Evolutionary conservation across 2,113 vertebrate genomes (phyloP), one percentile per base, ranked within the genome.

Genomic region (Eptatretus burgeri): DNA sequence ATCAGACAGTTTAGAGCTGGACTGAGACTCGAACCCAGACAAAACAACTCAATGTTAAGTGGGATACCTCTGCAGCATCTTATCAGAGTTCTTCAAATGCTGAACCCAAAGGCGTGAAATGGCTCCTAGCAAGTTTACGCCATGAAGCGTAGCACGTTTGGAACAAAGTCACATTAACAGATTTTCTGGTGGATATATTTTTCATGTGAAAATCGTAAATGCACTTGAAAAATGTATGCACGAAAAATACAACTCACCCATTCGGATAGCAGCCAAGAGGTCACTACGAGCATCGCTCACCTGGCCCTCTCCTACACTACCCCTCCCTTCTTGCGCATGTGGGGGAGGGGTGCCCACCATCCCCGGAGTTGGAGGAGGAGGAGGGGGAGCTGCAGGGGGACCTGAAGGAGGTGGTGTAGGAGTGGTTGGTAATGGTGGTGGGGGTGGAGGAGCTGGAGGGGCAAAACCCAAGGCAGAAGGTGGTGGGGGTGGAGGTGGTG

Each of bases 281-380:
- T 87, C 84, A 64, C 83, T 86, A 66, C 84, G 79, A 52, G 84
- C 84, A 5, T 89, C 84, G 69, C 82, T 89, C 77, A 89, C 86
- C 9, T 83, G 83, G 63, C 53, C 53, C 14, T 19, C 53, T 56
- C 53, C 53, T 16, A 56, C 53, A 9, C 53, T 11, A 11, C 53
- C 53, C 16, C 18, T 19, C 7, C 53, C 53, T 9, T 19, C 53
- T 19, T 5, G 16, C 2, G 7, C 16, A 60, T 19, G 53, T 19
- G 16, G 16, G 16, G 53, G 16, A 16, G 53, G 53, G 16, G 53
- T 60, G 53, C 53, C 53, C 16, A 60, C 16, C 16, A n/a, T 89
- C 77, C 87, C 86, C 9, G 84, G 83, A 63, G 85, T 83, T 81
- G 13, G 80, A 80, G 63, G 77, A 78, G 4, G 72, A 7, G 50